Conservation (phyloP, 2,888 invertebrate species). For the Xestia rhomboidea region DNA sequence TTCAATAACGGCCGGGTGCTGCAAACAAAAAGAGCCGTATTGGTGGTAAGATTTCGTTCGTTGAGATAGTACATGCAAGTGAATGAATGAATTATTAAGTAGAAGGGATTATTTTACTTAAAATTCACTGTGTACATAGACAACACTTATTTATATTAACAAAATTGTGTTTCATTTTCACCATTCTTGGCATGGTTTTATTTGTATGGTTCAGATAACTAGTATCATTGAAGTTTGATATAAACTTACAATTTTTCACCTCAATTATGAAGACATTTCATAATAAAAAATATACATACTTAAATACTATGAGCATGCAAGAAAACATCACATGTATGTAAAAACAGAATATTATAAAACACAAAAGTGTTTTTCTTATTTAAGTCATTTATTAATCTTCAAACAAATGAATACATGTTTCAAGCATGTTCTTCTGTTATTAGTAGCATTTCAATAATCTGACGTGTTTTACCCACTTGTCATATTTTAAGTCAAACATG, state of each 20-base stretch:
- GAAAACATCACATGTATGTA: too few species aligned
- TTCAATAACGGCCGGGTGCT: too few species aligned
- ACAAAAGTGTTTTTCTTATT: not conserved
- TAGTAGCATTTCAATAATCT: not conserved
- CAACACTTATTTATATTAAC: too few species aligned
- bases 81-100: not conserved
- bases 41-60: too few species aligned
- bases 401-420: constrained; percentile 8
- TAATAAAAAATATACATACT: not conserved
- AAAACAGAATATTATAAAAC: not conserved
- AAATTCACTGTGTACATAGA: too few species aligned
- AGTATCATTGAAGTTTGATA: not conserved
- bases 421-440: not conserved
- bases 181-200: not conserved
- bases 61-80: not conserved
- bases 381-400: not conserved
- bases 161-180: too few species aligned
- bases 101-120: too few species aligned
- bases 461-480: constrained; percentile 2
- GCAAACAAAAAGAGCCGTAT: too few species aligned
- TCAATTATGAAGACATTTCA: not conserved
- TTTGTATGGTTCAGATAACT: not conserved
- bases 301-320: not conserved
- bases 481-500: not conserved
- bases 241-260: not conserved